phyloP scores from a whole-genome alignment of 2,888 invertebrate genomes.

The Drosophila stalkeri region DNA sequence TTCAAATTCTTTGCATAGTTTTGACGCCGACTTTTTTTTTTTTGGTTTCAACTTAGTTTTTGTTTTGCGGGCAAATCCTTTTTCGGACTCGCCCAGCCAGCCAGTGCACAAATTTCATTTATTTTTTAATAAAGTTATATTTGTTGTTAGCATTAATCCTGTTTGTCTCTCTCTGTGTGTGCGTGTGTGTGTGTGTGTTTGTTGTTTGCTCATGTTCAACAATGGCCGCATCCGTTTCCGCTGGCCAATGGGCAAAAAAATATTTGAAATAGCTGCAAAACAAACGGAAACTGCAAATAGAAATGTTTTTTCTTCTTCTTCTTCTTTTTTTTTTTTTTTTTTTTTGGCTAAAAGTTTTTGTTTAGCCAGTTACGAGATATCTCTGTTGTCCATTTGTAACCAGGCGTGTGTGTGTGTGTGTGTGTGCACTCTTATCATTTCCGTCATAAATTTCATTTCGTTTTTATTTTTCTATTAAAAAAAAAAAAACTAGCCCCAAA shows the following conservation, averaged over 20 bases:
- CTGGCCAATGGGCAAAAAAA: slow-evolving; percentile 45
- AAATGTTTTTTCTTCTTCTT: slow-evolving; percentile 50
- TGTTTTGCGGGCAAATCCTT: slow-evolving; percentile 58
- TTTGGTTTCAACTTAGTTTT: slow-evolving; percentile 35
- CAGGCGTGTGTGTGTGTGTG: slow-evolving; percentile 24
- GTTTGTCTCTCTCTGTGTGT: slow-evolving; percentile 16
- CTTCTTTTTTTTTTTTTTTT: slow-evolving; percentile 22
- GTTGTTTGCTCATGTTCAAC: slow-evolving; percentile 67
- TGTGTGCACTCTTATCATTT: slow-evolving; percentile 82
- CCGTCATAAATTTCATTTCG: slow-evolving; percentile 85
- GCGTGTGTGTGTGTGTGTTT: slow-evolving; percentile 35
- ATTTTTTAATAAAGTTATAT: slow-evolving; percentile 81
- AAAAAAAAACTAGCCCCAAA: slow-evolving; percentile 77
- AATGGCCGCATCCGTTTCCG: slow-evolving; percentile 80
- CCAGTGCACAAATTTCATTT: slow-evolving; percentile 71
- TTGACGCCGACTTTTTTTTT: slow-evolving; percentile 20
- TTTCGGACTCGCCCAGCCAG: slow-evolving; percentile 46
- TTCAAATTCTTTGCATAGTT: slow-evolving; percentile 73
- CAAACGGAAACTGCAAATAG: slow-evolving; percentile 76
- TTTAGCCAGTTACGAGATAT: slow-evolving; percentile 62
- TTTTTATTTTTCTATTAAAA: slow-evolving; percentile 84
- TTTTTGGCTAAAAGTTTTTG: slow-evolving; percentile 49
- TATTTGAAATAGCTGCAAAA: slow-evolving; percentile 69
- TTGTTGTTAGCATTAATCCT: slow-evolving; percentile 78
- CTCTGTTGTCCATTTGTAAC: slow-evolving; percentile 40